Percentiles rank a stretch among this genome's conserved stretches.
phyloP scores from a whole-genome alignment of 2,113 vertebrate genomes.

The Clupea harengus region DNA sequence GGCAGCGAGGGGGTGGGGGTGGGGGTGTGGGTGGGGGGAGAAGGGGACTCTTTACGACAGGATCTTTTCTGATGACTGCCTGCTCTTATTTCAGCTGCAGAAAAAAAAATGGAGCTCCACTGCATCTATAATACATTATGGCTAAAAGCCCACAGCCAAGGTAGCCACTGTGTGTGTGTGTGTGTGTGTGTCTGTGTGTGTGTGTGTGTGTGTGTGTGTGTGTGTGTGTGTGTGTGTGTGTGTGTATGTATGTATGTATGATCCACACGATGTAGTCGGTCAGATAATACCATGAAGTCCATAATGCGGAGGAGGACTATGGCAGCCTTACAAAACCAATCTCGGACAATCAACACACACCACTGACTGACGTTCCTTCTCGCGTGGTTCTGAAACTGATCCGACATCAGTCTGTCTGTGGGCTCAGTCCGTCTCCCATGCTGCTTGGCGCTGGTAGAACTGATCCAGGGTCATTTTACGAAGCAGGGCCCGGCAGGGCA shows the following conservation, averaged over 20 bases:
- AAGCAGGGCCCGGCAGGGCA: slow-evolving; percentile 41
- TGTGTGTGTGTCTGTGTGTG: too few relatives aligned
- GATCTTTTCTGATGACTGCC: neutral
- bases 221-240: too few relatives aligned
- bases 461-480: slow-evolving; percentile 41
- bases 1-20: neutral
- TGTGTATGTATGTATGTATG: neutral
- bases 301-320: too few relatives aligned
- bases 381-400: slow-evolving; percentile 36
- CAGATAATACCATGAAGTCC: too few relatives aligned
- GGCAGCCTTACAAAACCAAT: neutral
- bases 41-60: neutral
- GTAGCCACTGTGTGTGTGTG: neutral
- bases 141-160: neutral
- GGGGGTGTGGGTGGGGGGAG: neutral
- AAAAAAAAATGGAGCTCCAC: neutral
- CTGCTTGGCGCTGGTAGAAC: neutral
- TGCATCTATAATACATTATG: neutral
- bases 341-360: neutral
- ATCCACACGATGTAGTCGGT: neutral
- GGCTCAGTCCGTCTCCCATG: neutral
- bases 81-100: neutral
- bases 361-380: neutral
- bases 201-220: too few relatives aligned
- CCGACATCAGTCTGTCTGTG: slow-evolving; percentile 31